phyloP scores from a whole-genome alignment of 2,113 vertebrate genomes.

The Climacteris rufus region DNA sequence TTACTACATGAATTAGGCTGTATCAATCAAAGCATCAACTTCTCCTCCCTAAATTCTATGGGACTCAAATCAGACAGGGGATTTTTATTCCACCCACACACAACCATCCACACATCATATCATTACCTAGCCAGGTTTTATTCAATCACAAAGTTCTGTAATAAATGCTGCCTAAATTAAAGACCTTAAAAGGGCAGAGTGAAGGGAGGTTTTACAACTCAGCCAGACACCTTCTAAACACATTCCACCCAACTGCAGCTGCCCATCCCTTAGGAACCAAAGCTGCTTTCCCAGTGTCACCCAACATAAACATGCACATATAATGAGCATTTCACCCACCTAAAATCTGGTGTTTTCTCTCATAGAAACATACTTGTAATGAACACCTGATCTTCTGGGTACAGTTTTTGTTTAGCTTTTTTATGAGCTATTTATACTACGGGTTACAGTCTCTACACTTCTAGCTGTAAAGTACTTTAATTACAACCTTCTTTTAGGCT shows the following conservation, averaged over 20 bases:
- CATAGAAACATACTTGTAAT: neutral
- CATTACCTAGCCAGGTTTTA: neutral
- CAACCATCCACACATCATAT: neutral
- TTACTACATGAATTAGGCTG: neutral
- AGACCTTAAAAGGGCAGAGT: neutral
- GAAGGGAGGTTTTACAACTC: neutral
- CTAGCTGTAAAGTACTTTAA: neutral
- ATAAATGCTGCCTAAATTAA: neutral
- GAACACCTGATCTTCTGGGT: neutral
- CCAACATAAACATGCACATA: neutral
- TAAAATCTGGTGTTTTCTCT: neutral
- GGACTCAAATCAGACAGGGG: neutral
- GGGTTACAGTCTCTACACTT: neutral
- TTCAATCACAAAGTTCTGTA: neutral
- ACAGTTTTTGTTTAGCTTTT: neutral
- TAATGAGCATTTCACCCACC: neutral
- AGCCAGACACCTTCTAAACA: neutral
- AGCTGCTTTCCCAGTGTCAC: neutral
- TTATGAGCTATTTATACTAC: neutral
- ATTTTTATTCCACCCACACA: neutral
- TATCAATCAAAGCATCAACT: neutral
- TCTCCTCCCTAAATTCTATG: neutral
- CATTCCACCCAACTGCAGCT: neutral
- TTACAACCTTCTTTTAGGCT: neutral
- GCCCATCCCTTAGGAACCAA: neutral